Base-by-base conservation (phyloP, 2,113 vertebrate genomes). In the Xyliphius kryptos region DNA sequence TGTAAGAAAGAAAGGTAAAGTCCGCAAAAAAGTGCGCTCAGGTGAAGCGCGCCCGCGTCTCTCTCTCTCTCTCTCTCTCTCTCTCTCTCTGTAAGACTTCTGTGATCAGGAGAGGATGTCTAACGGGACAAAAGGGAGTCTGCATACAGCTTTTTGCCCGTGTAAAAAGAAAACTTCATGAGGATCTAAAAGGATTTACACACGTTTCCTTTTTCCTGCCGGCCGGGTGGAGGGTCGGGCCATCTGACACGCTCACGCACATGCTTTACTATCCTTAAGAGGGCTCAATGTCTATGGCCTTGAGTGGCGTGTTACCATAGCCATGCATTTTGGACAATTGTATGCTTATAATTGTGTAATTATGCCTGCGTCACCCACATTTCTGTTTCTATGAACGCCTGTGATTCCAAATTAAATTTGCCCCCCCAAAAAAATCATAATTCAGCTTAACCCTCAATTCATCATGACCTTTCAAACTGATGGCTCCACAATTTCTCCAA, bases 201-300 rank as follows among this genome's bases (percentile, higher is more conserved):
- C 78, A 77, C 80, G 85, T 84, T 90, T 90, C 88, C 89, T 76
- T 85, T 91, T 90, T 84, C 66, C 20, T n/a, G 19, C 49, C 12
- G 48, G n/a, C n/a, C n/a, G 37, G 36, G 36, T 15, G 50, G 51
- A 64, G 62, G 53, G 43, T 64, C 52, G 41, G 62, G 32, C 62
- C 62, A 21, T 21, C 13, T 38, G 41, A 19, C 44, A 13, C 43
- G 17, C 43, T n/a, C 19, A n/a, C 54, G 21, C 54, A 21, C 55
- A 21, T 36, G 15, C 56, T n/a, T n/a, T n/a, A n/a, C n/a, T n/a
- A n/a, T n/a, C n/a, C n/a, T n/a, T n/a, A n/a, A n/a, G n/a, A n/a
- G n/a, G n/a, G n/a, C n/a, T n/a, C n/a, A n/a, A n/a, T n/a, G n/a
- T n/a, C n/a, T n/a, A n/a, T n/a, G n/a, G n/a, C n/a, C n/a, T n/a